A percentile compares a stretch with the other conserved stretches of the same genome.
phyloP scores from a whole-genome alignment of 2,113 vertebrate species.

The Cavia aperea region DNA sequence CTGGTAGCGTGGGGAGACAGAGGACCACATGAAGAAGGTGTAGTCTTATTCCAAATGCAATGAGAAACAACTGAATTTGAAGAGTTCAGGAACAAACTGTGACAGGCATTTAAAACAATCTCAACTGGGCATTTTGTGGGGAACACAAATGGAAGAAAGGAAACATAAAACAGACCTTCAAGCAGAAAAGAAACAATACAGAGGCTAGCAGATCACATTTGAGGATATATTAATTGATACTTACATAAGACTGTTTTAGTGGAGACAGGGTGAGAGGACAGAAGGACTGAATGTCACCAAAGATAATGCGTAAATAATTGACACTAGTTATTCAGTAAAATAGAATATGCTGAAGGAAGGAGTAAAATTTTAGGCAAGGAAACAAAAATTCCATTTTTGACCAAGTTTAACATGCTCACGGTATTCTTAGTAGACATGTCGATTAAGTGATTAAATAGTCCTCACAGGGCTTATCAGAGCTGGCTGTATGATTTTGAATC shows the following conservation, averaged over 20 bases:
- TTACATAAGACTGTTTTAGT: not conserved
- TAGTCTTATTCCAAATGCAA: not conserved
- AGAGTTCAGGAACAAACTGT: not conserved
- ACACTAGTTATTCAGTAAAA: not conserved
- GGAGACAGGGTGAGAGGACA: not conserved
- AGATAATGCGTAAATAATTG: not conserved
- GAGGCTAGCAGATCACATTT: not conserved
- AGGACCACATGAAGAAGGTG: not conserved
- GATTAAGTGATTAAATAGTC: not conserved
- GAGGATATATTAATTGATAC: not conserved
- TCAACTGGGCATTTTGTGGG: not conserved
- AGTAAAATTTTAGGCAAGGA: not conserved
- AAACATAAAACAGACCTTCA: not conserved
- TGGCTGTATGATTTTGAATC: not conserved
- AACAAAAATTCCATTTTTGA: not conserved
- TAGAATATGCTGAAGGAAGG: not conserved
- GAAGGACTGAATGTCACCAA: not conserved
- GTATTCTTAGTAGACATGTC: not conserved
- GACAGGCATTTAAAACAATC: not conserved
- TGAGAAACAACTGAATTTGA: not conserved
- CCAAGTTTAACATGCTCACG: not conserved
- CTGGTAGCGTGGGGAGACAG: not conserved
- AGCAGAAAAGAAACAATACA: not conserved
- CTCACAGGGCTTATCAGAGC: not conserved
- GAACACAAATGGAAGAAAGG: not conserved